phyloP scores from a whole-genome alignment of 2,113 vertebrate species.

The Macrotis lagotis region DNA sequence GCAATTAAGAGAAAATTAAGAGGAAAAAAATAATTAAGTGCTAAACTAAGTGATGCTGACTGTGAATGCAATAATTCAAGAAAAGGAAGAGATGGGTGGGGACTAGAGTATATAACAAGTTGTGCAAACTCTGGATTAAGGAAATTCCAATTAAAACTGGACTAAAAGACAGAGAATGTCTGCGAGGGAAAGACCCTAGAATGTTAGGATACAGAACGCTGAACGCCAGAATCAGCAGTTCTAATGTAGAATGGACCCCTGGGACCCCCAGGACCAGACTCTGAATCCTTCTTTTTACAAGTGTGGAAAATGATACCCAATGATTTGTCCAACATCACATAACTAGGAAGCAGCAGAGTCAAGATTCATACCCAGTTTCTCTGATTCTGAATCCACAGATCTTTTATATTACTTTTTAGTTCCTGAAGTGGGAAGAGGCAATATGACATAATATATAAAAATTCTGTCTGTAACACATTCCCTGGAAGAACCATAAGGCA shows the following conservation, averaged over 20 bases:
- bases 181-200: not conserved
- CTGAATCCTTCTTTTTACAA: not conserved
- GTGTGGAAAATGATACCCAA: not conserved
- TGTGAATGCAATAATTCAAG: not conserved
- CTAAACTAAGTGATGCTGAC: not conserved
- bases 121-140: not conserved
- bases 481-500: not conserved
- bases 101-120: not conserved
- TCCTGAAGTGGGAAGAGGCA: no score
- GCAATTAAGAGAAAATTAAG: not conserved
- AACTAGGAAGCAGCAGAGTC: not conserved
- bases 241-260: not conserved
- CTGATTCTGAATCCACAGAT: not conserved
- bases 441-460: no score
- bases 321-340: not conserved
- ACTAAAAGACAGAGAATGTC: not conserved
- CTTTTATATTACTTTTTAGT: no score
- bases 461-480: not conserved
- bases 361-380: not conserved
- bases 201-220: not conserved
- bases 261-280: not conserved
- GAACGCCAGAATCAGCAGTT: not conserved
- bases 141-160: not conserved
- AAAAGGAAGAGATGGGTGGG: not conserved
- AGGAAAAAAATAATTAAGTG: not conserved